Evolutionary conservation across 2,888 invertebrate genomes (phyloP), one percentile per base, ranked within the genome.

Genomic region (Metalampra italica): DNA sequence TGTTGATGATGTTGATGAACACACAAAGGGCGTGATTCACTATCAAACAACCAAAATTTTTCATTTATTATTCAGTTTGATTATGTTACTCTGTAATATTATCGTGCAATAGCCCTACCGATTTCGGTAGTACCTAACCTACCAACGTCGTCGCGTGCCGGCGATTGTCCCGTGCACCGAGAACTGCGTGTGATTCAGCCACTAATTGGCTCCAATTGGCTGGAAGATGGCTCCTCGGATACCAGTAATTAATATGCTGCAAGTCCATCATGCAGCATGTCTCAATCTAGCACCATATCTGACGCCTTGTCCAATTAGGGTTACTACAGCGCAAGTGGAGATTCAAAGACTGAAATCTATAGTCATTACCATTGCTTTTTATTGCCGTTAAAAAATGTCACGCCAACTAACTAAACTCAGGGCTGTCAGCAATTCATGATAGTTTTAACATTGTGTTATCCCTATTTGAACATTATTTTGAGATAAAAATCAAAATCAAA

Each of bases 141-240:
- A 14, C 14, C 9, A 14, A 4, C 22, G 22, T 22, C 22, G 22
- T 13, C 14, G 14, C 14, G 13, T 39, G 7, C 39, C 15, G 3
- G 34, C 11, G 34, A 34, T 34, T 39, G 14, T 14, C 4, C 14
- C 8, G 14, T 14, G 8, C 5, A 39, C 39, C 58, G 46, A 50
- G 51, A 50, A 55, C 56, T 57, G 54, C 52, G 49, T 53, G 53
- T 62, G 60, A 67, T 64, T 65, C 64, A 63, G 49, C 54, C 54
- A 61, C 66, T 78, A 80, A 80, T 80, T 78, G 75, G 52, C 58
- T 63, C 60, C 72, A 80, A 79, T 78, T 78, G 76, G 63, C 60
- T 63, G 51, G 57, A n/a, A 68, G 72, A 69, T 65, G 67, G 62
- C 52, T 58, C 56, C 53, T 32, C 56, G 67, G 75, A 81, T 79